Conservation (phyloP, 1,140 invertebrate genomes). For the Lasaia peninsularis region DNA sequence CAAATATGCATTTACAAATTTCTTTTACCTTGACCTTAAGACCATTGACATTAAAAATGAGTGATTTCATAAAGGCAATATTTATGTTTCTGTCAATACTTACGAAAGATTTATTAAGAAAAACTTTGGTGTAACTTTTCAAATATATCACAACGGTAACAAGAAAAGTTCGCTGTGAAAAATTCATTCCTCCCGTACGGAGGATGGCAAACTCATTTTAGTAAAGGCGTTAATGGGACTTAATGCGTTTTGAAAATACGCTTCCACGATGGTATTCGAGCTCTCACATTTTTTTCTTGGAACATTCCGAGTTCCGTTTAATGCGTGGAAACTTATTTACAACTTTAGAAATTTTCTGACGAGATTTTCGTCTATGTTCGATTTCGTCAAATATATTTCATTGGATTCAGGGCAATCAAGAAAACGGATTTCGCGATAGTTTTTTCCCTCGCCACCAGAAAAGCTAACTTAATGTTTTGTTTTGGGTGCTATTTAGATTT, state of each 20-base stretch:
- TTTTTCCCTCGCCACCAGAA: too few relatives aligned
- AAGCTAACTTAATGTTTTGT: too few relatives aligned
- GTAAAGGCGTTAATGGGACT: slow-evolving; percentile 7
- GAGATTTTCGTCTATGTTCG: too few relatives aligned
- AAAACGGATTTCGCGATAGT: too few relatives aligned
- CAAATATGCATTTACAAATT: too few relatives aligned
- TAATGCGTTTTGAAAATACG: slow-evolving; percentile 7
- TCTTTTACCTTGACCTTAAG: too few relatives aligned
- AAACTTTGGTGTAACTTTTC: slow-evolving; percentile 12
- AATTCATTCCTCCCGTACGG: not conserved
- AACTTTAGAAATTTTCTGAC: not conserved
- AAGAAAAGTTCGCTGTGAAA: slow-evolving; percentile 27
- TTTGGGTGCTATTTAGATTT: too few relatives aligned
- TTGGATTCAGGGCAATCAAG: too few relatives aligned
- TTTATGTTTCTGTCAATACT: slow-evolving; percentile 9
- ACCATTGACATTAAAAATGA: too few relatives aligned
- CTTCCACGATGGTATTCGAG: not conserved
- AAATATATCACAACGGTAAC: slow-evolving; percentile 23
- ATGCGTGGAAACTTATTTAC: not conserved
- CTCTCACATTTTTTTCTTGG: not conserved
- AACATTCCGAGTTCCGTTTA: not conserved
- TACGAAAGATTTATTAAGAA: slow-evolving; percentile 1
- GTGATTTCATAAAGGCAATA: not conserved
- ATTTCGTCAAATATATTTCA: too few relatives aligned
- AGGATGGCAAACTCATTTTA: slow-evolving; percentile 6